Evolutionary conservation across 2,113 vertebrate genomes (phyloP).

Genomic region (Eretmochelys imbricata): DNA sequence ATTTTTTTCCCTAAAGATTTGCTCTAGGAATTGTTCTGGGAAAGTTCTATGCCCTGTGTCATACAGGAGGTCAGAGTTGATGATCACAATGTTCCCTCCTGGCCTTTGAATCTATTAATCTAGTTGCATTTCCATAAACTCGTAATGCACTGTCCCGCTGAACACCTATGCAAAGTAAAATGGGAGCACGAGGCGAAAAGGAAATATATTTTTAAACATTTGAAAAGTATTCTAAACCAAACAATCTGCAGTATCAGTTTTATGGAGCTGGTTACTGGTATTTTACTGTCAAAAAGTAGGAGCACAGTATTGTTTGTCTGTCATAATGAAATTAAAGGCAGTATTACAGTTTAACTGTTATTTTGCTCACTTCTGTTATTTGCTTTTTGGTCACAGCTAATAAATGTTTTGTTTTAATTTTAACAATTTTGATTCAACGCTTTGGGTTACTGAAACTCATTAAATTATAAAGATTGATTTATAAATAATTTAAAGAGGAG

Average conservation of each 20-base stretch:
- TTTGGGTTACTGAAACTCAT: not conserved
- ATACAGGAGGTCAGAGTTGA: no score
- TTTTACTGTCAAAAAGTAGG: not conserved
- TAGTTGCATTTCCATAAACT: not conserved
- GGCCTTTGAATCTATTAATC: not conserved
- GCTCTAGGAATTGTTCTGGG: no score
- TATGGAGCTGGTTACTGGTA: not conserved
- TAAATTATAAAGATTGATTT: not conserved
- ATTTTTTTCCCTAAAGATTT: no score
- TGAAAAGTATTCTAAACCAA: not conserved
- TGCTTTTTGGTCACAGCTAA: not conserved
- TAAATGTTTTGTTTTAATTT: not conserved
- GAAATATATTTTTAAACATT: not conserved
- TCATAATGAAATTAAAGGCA: not conserved
- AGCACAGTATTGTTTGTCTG: not conserved
- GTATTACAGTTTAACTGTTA: not conserved
- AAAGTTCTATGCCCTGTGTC: no score
- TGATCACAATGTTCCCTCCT: no score
- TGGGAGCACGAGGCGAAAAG: not conserved
- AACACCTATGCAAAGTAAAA: not conserved
- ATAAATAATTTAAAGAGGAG: not conserved
- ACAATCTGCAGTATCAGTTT: not conserved
- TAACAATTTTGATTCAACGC: not conserved
- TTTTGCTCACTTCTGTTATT: not conserved
- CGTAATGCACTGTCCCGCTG: not conserved